A percentile compares a stretch with the other conserved stretches of the same genome.
Conservation (phyloP, 2,113 vertebrate species). For the Alectura lathami region DNA sequence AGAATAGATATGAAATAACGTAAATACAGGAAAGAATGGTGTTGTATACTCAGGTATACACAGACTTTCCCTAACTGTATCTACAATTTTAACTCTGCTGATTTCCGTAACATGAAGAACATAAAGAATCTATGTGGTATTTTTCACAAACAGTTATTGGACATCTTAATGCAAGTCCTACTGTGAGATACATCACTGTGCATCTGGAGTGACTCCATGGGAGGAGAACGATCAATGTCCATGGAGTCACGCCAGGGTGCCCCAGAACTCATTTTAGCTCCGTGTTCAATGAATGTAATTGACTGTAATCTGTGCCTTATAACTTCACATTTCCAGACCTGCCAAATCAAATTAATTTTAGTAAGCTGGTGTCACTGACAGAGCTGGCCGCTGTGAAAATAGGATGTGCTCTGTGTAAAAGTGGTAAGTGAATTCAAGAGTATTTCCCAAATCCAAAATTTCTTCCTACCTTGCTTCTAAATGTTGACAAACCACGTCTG, state of each 20-base stretch:
- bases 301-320: neutral
- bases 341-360: neutral
- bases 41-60: neutral
- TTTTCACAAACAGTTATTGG: neutral
- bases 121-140: neutral
- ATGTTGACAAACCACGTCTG: slow-evolving; percentile 74
- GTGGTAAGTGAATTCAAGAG: neutral
- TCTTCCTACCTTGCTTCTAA: slow-evolving; percentile 81
- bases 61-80: neutral
- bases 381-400: neutral
- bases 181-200: neutral
- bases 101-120: neutral
- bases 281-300: neutral
- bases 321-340: neutral
- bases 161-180: neutral
- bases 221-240: neutral
- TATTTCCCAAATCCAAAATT: neutral
- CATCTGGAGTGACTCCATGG: neutral
- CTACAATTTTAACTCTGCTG: neutral
- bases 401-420: neutral
- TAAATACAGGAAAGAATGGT: neutral
- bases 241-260: neutral
- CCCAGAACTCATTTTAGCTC: neutral
- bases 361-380: neutral
- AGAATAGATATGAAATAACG: neutral